Evolutionary conservation across 2,888 invertebrate species (phyloP), one percentile per base, ranked within the genome.

Genomic region (Schizaphis graminum): DNA sequence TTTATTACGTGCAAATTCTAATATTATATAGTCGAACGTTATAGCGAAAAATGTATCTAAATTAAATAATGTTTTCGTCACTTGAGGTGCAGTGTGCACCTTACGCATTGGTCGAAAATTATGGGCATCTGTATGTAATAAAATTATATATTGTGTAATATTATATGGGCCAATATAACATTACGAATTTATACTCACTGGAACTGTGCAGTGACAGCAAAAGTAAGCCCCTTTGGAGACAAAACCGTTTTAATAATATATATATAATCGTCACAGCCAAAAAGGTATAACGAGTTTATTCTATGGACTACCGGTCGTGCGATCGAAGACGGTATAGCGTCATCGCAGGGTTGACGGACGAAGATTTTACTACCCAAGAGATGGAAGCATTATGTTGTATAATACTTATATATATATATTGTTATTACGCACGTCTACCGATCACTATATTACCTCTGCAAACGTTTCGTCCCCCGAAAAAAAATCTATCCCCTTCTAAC

Each of bases 161-260:
- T 77, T 77, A 21, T 21, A 21, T 3, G 35, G 8, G 35, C 35
- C 21, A 41, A 8, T 35, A 77, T 8, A 35, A 35, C 77, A 67
- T 77, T 35, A 35, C 77, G 35, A 77, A 77, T 77, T 77, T 77
- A 77, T 77, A 35, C 35, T 21, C 67, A n/a, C 67, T 13, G n/a
- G 67, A 67, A 13, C 35, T n/a, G 67, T 35, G 35, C 35, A 77
- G 21, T 77, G 21, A 3, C 77, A 35, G 8, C 35, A 21, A 3
- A 21, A 41, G 35, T 35, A 77, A 77, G 77, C 35, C 35, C 35
- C 35, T 77, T 77, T 77, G 35, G 77, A 35, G 35, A 77, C 77
- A 28, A 86, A 86, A 86, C 86, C 28, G 85, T 86, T 86, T 44
- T 86, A 86, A 86, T 86, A 86, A 28, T 44, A 86, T 47, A 61